Conservation (phyloP, 2,888 invertebrate genomes). For the Eurois occulta region DNA sequence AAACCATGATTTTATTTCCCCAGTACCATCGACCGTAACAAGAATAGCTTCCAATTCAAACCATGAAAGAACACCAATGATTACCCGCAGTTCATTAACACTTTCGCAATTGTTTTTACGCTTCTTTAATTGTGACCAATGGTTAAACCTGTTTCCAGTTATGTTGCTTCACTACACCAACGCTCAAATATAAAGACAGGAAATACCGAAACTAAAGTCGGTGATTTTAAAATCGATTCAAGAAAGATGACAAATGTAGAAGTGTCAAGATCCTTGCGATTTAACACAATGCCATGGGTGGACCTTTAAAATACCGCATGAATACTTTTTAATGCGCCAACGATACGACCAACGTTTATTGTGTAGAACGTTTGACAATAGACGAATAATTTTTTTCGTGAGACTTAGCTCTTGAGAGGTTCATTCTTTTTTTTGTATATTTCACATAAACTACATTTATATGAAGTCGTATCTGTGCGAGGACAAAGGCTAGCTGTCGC, state of each 20-base stretch:
- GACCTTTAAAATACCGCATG: slow-evolving; percentile 87
- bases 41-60: slow-evolving; percentile 78
- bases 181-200: slow-evolving; percentile 56
- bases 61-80: slow-evolving; percentile 82
- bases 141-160: slow-evolving; percentile 71
- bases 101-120: slow-evolving; percentile 88
- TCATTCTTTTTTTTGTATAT: slow-evolving; percentile 82
- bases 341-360: slow-evolving; percentile 89
- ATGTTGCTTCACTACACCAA: slow-evolving; percentile 68
- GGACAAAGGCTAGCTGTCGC: slow-evolving; percentile 85
- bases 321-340: slow-evolving; percentile 90
- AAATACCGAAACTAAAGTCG: slow-evolving; percentile 66
- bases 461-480: slow-evolving; percentile 87
- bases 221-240: slow-evolving; percentile 70
- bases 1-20: slow-evolving; percentile 80
- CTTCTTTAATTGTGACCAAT: slow-evolving; percentile 82
- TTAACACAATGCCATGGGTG: slow-evolving; percentile 82
- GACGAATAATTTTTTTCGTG: slow-evolving; percentile 83
- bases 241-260: slow-evolving; percentile 84
- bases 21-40: slow-evolving; percentile 80
- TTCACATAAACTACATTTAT: slow-evolving; percentile 90
- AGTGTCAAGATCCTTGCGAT: slow-evolving; percentile 87
- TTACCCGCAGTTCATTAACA: slow-evolving; percentile 82
- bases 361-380: slow-evolving; percentile 82
- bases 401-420: slow-evolving; percentile 85